phyloP scores from a whole-genome alignment of 2,888 invertebrate species.

The Gastrophysa polygoni region DNA sequence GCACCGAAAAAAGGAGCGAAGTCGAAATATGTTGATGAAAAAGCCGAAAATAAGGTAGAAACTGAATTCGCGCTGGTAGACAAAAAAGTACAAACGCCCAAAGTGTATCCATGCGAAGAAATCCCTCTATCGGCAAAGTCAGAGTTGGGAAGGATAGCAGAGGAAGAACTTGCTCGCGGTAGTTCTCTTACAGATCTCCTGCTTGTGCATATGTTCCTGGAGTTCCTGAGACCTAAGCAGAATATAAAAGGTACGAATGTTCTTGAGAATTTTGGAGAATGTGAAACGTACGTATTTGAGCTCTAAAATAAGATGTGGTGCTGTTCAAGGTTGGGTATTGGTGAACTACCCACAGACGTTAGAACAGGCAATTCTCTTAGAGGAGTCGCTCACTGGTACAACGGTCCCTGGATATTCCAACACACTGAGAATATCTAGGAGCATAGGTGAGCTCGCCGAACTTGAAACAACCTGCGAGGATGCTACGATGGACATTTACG shows the following conservation, averaged over 20 bases:
- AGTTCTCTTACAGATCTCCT: conserved; percentile 61
- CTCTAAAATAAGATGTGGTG: too few relatives aligned
- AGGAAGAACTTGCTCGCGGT: conserved; percentile 63
- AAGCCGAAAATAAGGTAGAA: conserved; percentile 2
- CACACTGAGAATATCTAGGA: conserved; percentile 23
- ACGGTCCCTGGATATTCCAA: conserved; percentile 54
- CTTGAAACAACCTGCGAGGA: conserved; percentile 33
- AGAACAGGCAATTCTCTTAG: conserved; percentile 65
- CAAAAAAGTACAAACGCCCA: conserved; percentile 68
- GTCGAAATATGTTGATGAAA: conserved; percentile 24
- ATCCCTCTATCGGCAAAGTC: conserved; percentile 61
- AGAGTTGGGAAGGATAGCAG: conserved; percentile 63
- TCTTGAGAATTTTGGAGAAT: background rate
- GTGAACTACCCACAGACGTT: conserved; percentile 68
- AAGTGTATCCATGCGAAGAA: conserved; percentile 65
- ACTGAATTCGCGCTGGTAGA: conserved; percentile 15
- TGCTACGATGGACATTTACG: conserved; percentile 52
- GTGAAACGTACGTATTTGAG: too few relatives aligned
- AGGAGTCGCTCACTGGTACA: conserved; percentile 64
- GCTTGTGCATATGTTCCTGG: conserved; percentile 64
- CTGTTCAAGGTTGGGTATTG: conserved; percentile 62
- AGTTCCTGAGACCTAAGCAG: conserved; percentile 63
- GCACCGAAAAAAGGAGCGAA: conserved; percentile 27
- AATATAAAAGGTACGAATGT: conserved; percentile 49
- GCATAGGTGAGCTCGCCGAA: conserved; percentile 43